A percentile compares a stretch with the other conserved stretches of the same genome.
Conservation (phyloP, 2,888 invertebrate genomes). For the Mimumesa dahlbomi region DNA sequence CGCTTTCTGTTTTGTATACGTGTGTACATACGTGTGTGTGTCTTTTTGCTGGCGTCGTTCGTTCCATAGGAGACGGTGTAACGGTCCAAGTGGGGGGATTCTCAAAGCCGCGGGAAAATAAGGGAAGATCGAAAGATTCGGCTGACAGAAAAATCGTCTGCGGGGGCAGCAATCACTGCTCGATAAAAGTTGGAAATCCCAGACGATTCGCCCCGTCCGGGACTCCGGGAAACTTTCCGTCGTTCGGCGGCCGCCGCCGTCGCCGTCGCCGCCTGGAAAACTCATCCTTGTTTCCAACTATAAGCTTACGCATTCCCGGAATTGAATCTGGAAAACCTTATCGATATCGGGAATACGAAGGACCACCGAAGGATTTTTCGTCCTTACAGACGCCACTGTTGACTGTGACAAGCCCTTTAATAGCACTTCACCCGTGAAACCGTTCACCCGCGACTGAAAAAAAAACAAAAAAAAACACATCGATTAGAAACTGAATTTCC, state of each 20-base stretch:
- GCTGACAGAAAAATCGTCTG: conserved; percentile 54
- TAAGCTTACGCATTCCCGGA: conserved; percentile 64
- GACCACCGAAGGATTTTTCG: no score
- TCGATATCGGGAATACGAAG: no score
- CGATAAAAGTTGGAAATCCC: conserved; percentile 67
- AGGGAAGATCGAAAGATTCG: conserved; percentile 22
- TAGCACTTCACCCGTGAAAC: no score
- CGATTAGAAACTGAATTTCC: no score
- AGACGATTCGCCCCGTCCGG: conserved; percentile 55
- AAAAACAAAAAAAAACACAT: no score
- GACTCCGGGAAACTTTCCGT: conserved; percentile 49
- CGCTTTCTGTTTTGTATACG: no score
- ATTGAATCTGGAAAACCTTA: conserved; percentile 62
- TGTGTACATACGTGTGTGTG: not conserved
- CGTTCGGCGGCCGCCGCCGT: conserved; percentile 45
- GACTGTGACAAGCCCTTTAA: no score
- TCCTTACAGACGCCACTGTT: no score
- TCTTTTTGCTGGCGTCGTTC: not conserved
- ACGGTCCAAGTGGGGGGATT: no score
- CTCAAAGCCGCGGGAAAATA: conserved; percentile 36
- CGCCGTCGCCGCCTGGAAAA: no score
- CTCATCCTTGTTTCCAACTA: conserved; percentile 66
- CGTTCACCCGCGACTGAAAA: no score
- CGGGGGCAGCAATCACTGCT: conserved; percentile 60
- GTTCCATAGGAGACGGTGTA: not conserved